These are phyloP conservation scores for Xenotilapia leptura DNA, from an alignment of 2,113 vertebrate genomes.

Conservation along the genomic window DNA sequence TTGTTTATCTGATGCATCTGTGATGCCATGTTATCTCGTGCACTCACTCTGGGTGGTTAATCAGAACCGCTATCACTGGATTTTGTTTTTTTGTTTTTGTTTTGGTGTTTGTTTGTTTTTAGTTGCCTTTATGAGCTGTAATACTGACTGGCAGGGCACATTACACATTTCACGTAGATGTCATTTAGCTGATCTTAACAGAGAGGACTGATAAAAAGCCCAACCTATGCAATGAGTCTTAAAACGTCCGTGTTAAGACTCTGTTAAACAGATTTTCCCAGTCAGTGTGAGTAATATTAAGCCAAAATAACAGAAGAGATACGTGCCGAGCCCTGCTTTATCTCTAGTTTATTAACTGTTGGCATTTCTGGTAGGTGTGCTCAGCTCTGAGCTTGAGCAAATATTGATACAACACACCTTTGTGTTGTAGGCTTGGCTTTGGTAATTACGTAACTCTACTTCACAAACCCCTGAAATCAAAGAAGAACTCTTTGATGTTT, in stretches of 20 bases:
- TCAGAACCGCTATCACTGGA: not conserved
- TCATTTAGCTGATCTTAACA: not conserved
- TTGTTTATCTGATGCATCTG: not conserved
- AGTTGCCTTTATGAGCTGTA: not conserved
- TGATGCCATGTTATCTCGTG: not conserved
- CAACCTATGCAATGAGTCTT: constrained; percentile 4
- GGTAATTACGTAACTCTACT: not conserved
- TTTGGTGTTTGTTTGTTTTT: not conserved
- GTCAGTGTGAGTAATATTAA: not conserved
- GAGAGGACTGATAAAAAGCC: not conserved
- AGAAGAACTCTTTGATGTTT: not conserved
- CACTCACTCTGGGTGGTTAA: not conserved
- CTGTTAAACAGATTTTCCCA: not conserved
- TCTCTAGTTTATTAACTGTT: constrained; percentile 4
- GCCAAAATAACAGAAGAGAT: not conserved
- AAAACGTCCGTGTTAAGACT: not conserved
- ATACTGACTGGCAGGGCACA: not conserved
- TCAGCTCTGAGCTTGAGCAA: constrained; percentile 31
- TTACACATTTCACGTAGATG: not conserved
- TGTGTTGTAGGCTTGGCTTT: constrained; percentile 21
- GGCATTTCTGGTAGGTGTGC: constrained; percentile 20
- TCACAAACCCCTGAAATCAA: not conserved
- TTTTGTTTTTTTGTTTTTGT: not conserved
- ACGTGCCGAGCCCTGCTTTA: not conserved
- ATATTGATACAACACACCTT: constrained; percentile 58